Base-by-base conservation (phyloP, 2,797 vertebrate genomes). In the Selene dorsalis region DNA sequence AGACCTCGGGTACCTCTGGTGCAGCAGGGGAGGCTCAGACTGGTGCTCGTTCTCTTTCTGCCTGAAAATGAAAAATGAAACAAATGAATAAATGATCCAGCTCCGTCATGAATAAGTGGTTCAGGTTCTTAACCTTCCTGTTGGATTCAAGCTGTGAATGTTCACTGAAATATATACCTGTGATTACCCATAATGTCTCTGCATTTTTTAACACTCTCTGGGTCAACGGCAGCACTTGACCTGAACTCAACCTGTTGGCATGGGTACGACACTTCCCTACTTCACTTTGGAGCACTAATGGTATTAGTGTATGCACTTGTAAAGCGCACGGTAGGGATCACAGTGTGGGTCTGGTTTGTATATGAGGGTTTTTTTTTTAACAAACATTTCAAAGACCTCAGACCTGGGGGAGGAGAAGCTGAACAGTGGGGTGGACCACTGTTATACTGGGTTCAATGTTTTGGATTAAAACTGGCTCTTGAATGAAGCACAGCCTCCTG, bases 81-180 rank as follows among this genome's bases (percentile, higher is more conserved):
- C 56, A 60, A 75, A 75, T 79, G 24, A 84, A 82, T 83, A 65
- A 83, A 69, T 47, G 67, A 83, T 41, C 65, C 24, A 69, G 76
- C 0, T 26, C 64, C 73, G 69, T 81, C 73, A 83, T 89, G 84
- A 92, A 90, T 90, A 87, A 88, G 84, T 84, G 63, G n/a, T n/a
- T n/a, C 14, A 64, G 69, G 45, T 72, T 73, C 63, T 82, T 69
- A 87, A 88, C 84, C 79, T 84, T 66, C 35, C 53, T 69, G 53
- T 66, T 66, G 59, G 26, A 83, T 79, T 41, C 30, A 30, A 73
- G 66, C 73, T 60, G 50, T 59, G 70, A 73, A 80, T 68, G 55
- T 80, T 86, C 73, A 73, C 45, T 71, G 64, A 83, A 77, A 87
- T 80, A 87, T 80, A 67, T 66, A 78, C 35, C 60, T 76, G 57